A percentile compares a stretch with the other conserved stretches of the same genome.
These are phyloP conservation scores for Melanerpes formicivorus DNA, from an alignment of 2,113 vertebrate genomes.

Conservation along the genomic window DNA sequence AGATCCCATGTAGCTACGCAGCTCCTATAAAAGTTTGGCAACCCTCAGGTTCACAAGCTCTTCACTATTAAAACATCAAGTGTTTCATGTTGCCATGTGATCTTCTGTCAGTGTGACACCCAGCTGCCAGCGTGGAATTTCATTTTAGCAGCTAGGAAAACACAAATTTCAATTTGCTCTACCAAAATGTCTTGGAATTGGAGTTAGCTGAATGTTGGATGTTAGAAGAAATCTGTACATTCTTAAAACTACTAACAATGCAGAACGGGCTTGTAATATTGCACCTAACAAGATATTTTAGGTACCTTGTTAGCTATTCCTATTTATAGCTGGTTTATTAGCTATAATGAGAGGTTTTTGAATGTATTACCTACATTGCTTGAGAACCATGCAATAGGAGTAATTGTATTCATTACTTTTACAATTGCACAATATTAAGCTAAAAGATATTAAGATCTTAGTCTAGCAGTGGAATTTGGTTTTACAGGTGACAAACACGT, in stretches of 20 bases:
- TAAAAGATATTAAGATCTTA: conserved; percentile 20
- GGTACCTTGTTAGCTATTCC: not conserved
- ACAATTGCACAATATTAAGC: not conserved
- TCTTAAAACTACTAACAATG: not conserved
- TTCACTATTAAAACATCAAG: not conserved
- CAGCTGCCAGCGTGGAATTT: conserved; percentile 1
- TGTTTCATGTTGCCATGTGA: not conserved
- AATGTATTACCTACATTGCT: not conserved
- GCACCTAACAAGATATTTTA: not conserved
- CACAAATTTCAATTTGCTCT: not conserved
- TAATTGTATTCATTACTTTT: conserved; percentile 39
- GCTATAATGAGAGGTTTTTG: not conserved
- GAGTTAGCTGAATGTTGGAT: not conserved
- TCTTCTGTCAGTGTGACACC: not conserved
- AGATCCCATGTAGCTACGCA: not conserved
- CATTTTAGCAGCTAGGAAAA: conserved; percentile 35
- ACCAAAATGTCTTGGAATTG: not conserved
- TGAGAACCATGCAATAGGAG: conserved; percentile 9
- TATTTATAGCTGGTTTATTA: not conserved
- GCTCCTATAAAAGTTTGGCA: not conserved
- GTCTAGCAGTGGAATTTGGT: conserved; percentile 21
- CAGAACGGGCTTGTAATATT: not conserved
- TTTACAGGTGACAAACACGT: conserved; percentile 46
- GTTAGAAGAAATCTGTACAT: not conserved
- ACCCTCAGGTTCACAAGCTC: not conserved